phyloP scores from a whole-genome alignment of 2,797 vertebrate genomes.

The Australoheros facetus region DNA sequence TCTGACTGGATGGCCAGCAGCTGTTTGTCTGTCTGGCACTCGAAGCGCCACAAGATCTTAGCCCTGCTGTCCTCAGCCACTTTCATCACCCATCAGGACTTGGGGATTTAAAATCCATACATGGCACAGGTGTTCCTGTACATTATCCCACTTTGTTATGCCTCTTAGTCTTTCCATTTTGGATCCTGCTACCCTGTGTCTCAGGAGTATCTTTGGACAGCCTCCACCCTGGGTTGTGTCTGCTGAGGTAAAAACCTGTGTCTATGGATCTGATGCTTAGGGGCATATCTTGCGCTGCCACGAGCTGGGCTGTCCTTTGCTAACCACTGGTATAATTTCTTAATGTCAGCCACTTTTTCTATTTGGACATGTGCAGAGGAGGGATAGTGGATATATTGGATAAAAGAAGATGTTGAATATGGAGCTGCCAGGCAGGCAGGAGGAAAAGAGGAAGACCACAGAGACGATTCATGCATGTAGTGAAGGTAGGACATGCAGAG shows the following conservation, averaged over 20 bases:
- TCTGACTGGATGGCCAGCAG: neutral
- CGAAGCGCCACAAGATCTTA: neutral
- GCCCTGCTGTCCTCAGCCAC: neutral
- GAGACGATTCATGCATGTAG: neutral
- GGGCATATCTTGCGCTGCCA: neutral
- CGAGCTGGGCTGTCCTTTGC: neutral
- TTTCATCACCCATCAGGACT: neutral
- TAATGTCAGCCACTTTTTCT: neutral
- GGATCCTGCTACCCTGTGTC: neutral
- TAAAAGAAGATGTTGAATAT: neutral
- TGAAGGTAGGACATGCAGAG: neutral
- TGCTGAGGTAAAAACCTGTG: neutral
- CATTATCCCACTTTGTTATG: slow-evolving; percentile 12
- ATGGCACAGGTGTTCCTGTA: neutral
- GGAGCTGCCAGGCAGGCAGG: neutral
- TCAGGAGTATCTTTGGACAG: neutral
- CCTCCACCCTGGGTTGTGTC: neutral
- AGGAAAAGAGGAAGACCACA: neutral
- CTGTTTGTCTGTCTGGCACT: neutral
- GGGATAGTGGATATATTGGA: neutral
- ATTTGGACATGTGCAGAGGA: neutral
- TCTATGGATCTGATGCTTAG: neutral
- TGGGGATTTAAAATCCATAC: neutral
- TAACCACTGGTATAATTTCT: neutral
- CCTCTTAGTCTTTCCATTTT: neutral